A percentile compares a stretch with the other conserved stretches of the same genome.
Conservation (phyloP, 2,113 vertebrate genomes). For the Cichladusa arquata region DNA sequence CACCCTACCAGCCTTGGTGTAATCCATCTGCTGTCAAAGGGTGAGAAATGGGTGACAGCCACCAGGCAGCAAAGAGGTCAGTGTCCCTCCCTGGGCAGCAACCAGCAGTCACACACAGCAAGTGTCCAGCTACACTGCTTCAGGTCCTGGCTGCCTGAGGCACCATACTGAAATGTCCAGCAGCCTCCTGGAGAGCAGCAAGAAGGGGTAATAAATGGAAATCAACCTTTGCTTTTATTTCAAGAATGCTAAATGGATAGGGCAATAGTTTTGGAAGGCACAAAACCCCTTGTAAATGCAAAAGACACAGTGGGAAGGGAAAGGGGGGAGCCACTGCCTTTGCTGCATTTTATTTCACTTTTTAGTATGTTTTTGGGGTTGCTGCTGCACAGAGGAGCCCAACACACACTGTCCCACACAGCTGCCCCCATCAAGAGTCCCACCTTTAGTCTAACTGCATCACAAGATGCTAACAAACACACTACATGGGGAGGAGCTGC, state of each 20-base stretch:
- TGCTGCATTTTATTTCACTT: neutral
- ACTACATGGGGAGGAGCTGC: neutral
- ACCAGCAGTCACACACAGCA: neutral
- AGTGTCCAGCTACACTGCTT: neutral
- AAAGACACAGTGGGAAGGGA: neutral
- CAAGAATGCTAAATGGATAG: neutral
- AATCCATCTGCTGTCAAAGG: neutral
- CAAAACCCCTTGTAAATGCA: neutral
- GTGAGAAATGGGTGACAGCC: fast-evolving
- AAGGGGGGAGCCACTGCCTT: neutral
- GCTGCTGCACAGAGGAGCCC: neutral
- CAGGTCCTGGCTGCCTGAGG: neutral
- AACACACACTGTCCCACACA: fast-evolving
- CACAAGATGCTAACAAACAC: neutral
- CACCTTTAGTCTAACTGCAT: neutral
- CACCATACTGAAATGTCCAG: neutral
- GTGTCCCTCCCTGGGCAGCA: neutral
- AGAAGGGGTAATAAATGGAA: neutral
- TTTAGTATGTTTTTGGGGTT: neutral
- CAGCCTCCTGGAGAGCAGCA: neutral
- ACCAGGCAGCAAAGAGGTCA: neutral
- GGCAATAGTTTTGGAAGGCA: neutral
- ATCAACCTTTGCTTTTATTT: neutral
- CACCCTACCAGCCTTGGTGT: neutral
- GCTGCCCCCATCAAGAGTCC: neutral